These are phyloP conservation scores for Tenodera sinensis DNA, from an alignment of 2,888 invertebrate genomes.

Conservation along the genomic window DNA sequence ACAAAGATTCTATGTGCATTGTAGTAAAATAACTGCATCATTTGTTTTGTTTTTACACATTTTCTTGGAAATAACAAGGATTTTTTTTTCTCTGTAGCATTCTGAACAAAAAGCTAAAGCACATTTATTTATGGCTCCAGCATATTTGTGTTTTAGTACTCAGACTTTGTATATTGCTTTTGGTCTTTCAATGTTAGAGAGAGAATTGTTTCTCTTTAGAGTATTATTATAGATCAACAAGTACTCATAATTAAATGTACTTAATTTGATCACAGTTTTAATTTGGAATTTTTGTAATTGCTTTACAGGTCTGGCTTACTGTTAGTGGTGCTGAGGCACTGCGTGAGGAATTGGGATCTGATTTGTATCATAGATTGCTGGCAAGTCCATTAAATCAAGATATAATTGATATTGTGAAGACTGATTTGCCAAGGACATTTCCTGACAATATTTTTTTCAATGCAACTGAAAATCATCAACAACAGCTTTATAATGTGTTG, in stretches of 20 bases:
- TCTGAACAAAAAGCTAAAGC: too few species aligned
- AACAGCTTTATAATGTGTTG: slow-evolving; percentile 78
- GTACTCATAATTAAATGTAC: background rate
- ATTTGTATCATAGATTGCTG: slow-evolving; percentile 55
- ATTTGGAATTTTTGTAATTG: background rate
- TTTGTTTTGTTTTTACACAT: too few species aligned
- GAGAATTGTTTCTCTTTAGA: too few species aligned
- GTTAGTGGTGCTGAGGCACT: slow-evolving; percentile 75
- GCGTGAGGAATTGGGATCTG: slow-evolving; percentile 52
- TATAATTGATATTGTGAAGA: slow-evolving; percentile 76
- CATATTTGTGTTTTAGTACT: too few species aligned
- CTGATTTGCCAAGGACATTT: slow-evolving; percentile 89
- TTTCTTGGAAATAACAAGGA: too few species aligned
- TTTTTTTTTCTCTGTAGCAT: too few species aligned
- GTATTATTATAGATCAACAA: too few species aligned
- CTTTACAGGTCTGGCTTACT: slow-evolving; percentile 71
- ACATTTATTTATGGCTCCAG: too few species aligned
- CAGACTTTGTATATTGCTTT: too few species aligned
- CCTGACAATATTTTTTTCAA: slow-evolving; percentile 93
- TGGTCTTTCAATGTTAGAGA: too few species aligned
- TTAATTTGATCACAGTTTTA: background rate
- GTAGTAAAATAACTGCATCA: too few species aligned
- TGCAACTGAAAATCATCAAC: slow-evolving; percentile 64
- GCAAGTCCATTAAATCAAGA: slow-evolving; percentile 66
- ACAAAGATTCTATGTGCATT: too few species aligned